Conservation (phyloP, 2,888 invertebrate species). For the Hetaerina titia region DNA sequence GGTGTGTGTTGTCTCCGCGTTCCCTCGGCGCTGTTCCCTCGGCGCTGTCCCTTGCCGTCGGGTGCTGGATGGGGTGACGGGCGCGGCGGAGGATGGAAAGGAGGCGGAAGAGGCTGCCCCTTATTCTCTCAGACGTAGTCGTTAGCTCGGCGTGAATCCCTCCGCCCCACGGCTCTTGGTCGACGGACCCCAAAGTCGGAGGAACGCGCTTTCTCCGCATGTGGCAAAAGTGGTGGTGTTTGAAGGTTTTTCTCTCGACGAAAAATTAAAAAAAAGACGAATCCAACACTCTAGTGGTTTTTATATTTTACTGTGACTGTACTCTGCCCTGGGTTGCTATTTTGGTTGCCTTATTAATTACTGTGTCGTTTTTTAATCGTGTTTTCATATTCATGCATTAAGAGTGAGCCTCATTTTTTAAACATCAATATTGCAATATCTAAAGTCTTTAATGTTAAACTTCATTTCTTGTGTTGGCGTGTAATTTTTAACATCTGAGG, state of each 20-base stretch:
- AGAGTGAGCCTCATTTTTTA: too few species aligned
- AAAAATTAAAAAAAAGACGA: neutral
- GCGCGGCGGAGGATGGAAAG: neutral
- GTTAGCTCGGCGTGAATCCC: neutral
- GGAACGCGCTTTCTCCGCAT: neutral
- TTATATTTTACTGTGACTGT: neutral
- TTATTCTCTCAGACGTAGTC: neutral
- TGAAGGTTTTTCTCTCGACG: slow-evolving; percentile 30
- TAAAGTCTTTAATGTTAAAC: too few species aligned
- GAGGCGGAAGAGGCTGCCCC: neutral
- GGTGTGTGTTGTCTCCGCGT: neutral
- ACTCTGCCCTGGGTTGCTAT: too few species aligned
- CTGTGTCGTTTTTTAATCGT: too few species aligned
- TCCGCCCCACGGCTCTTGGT: neutral
- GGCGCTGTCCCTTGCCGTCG: neutral
- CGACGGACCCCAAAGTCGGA: neutral
- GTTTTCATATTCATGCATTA: too few species aligned
- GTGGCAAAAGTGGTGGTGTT: slow-evolving; percentile 26
- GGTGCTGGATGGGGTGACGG: neutral
- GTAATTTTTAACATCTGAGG: too few species aligned
- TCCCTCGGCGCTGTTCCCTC: neutral
- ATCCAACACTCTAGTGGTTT: neutral
- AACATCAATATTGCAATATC: too few species aligned
- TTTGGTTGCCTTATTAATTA: too few species aligned
- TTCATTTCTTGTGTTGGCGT: too few species aligned